Base-by-base conservation (phyloP, 1,140 invertebrate genomes). In the Drosophila sproati region DNA sequence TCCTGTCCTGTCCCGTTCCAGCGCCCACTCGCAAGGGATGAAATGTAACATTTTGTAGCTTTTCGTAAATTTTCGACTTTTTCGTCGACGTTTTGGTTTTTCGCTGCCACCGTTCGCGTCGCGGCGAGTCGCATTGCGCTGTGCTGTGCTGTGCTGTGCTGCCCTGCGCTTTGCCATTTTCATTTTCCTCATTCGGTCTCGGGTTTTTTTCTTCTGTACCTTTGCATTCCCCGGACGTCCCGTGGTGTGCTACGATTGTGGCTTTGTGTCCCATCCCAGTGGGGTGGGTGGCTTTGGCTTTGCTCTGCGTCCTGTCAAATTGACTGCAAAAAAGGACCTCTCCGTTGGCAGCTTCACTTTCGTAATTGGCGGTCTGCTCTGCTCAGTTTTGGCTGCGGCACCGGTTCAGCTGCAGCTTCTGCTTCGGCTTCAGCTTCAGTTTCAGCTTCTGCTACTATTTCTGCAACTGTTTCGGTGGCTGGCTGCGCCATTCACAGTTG, bases 291-390 rank as follows among this genome's bases (percentile, higher is more conserved):
- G 63, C 78, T 90, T 90, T 90, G 78, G 86, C 87, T 90, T 90
- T 90, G 82, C 78, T 73, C 45, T 60, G 73, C 82, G 79, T 69
- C 81, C 70, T 89, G 85, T 91, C 90, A 91, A 90, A 88, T 91
- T 91, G 91, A 91, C 91, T 91, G 81, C 91, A 82, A 91, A 82
- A 88, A 91, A 88, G 91, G 90, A 91, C 91, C 85, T 89, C 85
- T 89, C 67, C 85, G 85, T 77, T 88, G 83, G 82, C 88, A 88
- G 91, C 90, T 91, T 91, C 83, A 91, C 91, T 91, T 91, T 91
- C 82, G 79, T 91, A 91, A 91, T 91, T 91, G 91, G 91, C 88
- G 91, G 91, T 90, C 82, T 89, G 88, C 75, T 86, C 71, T 73
- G 71, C 71, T 73, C 63, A 66, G 77, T 66, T 83, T 68, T 81